phyloP scores from a whole-genome alignment of 2,888 invertebrate species.

The Troides oblongomaculatus region DNA sequence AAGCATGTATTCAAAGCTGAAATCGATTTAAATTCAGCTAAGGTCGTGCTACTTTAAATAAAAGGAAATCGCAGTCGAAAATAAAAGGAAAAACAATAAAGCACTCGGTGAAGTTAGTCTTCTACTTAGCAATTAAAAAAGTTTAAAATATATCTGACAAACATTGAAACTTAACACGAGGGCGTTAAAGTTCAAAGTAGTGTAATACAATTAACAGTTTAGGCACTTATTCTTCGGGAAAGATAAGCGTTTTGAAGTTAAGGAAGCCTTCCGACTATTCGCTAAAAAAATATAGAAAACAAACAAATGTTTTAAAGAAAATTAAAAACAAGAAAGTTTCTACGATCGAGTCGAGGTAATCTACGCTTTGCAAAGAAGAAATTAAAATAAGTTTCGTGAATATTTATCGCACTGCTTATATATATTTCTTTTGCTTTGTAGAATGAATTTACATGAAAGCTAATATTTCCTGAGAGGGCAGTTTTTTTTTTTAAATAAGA shows the following conservation, averaged over 20 bases:
- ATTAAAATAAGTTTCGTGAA: slow-evolving; percentile 78
- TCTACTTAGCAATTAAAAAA: slow-evolving; percentile 68
- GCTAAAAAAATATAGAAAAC: slow-evolving; percentile 71
- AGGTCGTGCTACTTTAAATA: slow-evolving; percentile 35
- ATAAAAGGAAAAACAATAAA: slow-evolving; percentile 46
- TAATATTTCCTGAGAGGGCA: neutral
- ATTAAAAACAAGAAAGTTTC: slow-evolving; percentile 78
- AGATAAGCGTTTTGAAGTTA: slow-evolving; percentile 70
- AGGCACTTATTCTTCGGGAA: slow-evolving; percentile 51
- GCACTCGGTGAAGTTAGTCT: slow-evolving; percentile 50
- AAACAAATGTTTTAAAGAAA: slow-evolving; percentile 78
- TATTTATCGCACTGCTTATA: slow-evolving; percentile 75
- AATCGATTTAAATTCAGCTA: slow-evolving; percentile 28
- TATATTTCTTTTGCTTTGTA: slow-evolving; percentile 53
- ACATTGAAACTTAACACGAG: slow-evolving; percentile 54
- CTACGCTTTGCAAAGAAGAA: slow-evolving; percentile 77
- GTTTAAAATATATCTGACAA: slow-evolving; percentile 53
- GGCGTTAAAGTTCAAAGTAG: slow-evolving; percentile 56
- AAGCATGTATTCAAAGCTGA: slow-evolving; percentile 10
- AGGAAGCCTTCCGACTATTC: slow-evolving; percentile 73
- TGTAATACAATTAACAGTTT: slow-evolving; percentile 43
- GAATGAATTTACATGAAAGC: slow-evolving; percentile 56
- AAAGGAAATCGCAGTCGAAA: slow-evolving; percentile 41
- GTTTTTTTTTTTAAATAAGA: slow-evolving; percentile 30
- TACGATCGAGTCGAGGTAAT: slow-evolving; percentile 73